Conservation (phyloP, 2,797 vertebrate genomes). For the Anomalospiza imberbis region DNA sequence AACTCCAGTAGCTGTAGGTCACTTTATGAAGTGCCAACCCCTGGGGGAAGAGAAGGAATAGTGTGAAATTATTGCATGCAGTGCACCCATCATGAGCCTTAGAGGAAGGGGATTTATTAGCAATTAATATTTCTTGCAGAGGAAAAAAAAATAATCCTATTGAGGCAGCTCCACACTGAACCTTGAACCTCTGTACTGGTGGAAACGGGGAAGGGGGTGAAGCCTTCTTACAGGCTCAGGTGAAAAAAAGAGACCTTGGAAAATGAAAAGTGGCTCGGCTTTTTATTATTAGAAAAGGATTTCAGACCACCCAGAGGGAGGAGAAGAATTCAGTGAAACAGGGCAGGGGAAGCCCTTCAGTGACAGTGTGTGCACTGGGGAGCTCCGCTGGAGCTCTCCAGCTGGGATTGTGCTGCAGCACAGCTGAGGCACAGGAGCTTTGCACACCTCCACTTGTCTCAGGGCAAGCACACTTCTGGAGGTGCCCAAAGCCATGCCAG, state of each 20-base stretch:
- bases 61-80: slow-evolving; percentile 40
- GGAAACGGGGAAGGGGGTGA: neutral
- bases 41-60: slow-evolving; percentile 63
- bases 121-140: slow-evolving; percentile 62
- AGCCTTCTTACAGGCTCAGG: neutral
- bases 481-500: neutral
- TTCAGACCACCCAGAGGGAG: neutral
- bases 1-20: slow-evolving; percentile 67
- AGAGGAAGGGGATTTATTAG: slow-evolving; percentile 56
- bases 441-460: neutral
- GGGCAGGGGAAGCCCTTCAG: neutral
- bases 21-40: slow-evolving; percentile 67
- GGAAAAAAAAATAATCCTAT: slow-evolving; percentile 16
- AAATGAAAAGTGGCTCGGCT: neutral
- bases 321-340: neutral
- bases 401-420: neutral
- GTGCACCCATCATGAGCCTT: slow-evolving; percentile 56
- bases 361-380: neutral
- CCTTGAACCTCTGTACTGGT: neutral
- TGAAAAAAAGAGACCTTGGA: neutral
- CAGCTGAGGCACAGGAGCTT: neutral
- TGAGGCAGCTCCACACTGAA: slow-evolving; percentile 6
- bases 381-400: neutral
- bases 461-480: neutral
- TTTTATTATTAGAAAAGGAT: neutral